Base-by-base conservation (phyloP, 2,113 vertebrate species). In the Columbina picui region DNA sequence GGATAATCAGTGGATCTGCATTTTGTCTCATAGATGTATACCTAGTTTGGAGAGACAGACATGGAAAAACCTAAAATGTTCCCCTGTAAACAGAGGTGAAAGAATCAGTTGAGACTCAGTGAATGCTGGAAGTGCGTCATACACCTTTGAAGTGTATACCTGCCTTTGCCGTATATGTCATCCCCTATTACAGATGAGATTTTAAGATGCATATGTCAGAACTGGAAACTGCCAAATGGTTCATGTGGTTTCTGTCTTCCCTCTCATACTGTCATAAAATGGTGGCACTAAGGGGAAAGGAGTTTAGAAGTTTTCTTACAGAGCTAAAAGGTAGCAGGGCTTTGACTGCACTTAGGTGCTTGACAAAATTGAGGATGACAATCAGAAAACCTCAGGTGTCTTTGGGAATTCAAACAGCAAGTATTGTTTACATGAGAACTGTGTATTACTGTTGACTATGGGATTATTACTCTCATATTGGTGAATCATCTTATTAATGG, bases 341-440 rank as follows among this genome's bases (percentile, higher is more conserved):
- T 85, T 71, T 69, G 61, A 49, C 61, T 91, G 47, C 39, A 29
- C 56, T 81, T 68, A 41, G 39, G 32, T 90, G 55, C 65, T 50
- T 67, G 30, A 25, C 60, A 80, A 92, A 96, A 96, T 77, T 83
- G 79, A 90, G 53, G 83, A 74, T 97, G 95, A 92, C 93, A 94
- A 92, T 96, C 73, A 94, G 81, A 96, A 96, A 82, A 77, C 26
- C 73, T 89, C 76, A 94, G 70, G 63, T 96, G 91, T 81, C 36
- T 80, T 91, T 80, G 56, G 60, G 71, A 96, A 39, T 32, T 53
- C 73, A 83, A 82, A 73, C 45, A 80, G 79, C 60, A 82, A 69
- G 41, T 92, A 96, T 63, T 0, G 9, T 88, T 96, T 93, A 43
- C 32, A 25, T 34, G 64, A 93, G 32, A 77, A 14, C 20, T 75